phyloP scores from a whole-genome alignment of 2,113 vertebrate species.

The Edolisoma coerulescens region DNA sequence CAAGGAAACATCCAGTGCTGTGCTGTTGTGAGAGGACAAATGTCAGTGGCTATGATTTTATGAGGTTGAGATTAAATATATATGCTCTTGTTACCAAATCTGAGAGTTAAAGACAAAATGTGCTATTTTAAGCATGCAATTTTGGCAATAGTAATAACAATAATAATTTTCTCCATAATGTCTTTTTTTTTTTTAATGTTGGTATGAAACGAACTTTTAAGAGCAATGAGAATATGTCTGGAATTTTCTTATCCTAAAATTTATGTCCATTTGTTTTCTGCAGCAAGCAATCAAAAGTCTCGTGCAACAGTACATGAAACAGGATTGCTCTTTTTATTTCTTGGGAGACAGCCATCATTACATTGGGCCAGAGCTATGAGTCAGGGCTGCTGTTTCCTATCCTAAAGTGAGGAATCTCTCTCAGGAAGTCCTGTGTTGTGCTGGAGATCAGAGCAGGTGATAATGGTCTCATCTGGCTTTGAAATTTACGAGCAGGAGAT shows the following conservation, averaged over 20 bases:
- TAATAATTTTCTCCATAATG: not conserved
- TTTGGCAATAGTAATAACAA: not conserved
- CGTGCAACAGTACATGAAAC: not conserved
- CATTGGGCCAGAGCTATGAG: slow-evolving; percentile 29
- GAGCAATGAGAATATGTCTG: not conserved
- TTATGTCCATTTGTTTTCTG: not conserved
- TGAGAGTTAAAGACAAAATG: not conserved
- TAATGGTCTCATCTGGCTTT: slow-evolving; percentile 59
- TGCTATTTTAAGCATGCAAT: not conserved
- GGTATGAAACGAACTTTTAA: not conserved
- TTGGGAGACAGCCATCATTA: slow-evolving; percentile 20
- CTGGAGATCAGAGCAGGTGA: slow-evolving; percentile 61
- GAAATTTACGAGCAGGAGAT: slow-evolving; percentile 51
- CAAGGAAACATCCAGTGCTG: not conserved
- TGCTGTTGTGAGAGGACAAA: not conserved
- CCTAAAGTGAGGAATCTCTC: slow-evolving; percentile 45
- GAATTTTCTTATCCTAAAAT: not conserved
- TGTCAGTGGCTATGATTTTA: not conserved
- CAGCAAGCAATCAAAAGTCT: not conserved
- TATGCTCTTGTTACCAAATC: not conserved
- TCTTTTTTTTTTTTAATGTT: not conserved
- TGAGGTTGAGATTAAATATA: not conserved
- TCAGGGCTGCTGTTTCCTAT: slow-evolving; percentile 55
- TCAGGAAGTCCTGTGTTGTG: slow-evolving; percentile 58
- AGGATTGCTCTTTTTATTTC: slow-evolving; percentile 10